Evolutionary conservation across 2,113 vertebrate genomes (phyloP).

Genomic region (Menidia beryllina): DNA sequence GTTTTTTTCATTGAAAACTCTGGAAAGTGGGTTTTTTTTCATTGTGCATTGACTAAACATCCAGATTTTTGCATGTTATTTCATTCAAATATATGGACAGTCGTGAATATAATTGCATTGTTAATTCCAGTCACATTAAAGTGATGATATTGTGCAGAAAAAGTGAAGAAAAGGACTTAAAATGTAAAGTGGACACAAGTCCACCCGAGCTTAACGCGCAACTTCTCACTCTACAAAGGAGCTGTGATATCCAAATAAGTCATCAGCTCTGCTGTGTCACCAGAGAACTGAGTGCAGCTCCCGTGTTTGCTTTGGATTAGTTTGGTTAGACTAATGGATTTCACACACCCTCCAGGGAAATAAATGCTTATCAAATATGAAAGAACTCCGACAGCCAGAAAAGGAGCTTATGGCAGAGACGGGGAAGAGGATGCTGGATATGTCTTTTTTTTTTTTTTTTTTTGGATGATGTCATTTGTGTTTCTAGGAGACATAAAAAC

Average conservation of each 20-base stretch:
- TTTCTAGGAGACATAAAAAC: constrained; percentile 16
- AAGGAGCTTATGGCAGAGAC: background rate
- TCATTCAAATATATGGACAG: too few species aligned
- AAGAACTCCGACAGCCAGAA: constrained; percentile 24
- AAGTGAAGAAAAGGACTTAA: background rate
- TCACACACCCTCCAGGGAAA: constrained; percentile 32
- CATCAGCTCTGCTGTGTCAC: background rate
- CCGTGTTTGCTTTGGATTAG: constrained; percentile 20
- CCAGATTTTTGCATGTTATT: background rate
- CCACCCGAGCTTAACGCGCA: background rate
- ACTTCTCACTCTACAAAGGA: background rate
- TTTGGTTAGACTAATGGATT: constrained; percentile 6
- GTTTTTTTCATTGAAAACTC: background rate
- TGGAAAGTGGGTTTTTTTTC: background rate
- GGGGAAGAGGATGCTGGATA: background rate
- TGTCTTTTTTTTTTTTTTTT: background rate
- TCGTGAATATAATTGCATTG: background rate
- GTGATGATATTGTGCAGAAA: background rate
- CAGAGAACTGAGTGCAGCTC: background rate
- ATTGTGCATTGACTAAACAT: background rate
- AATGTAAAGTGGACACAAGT: background rate
- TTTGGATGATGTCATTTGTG: background rate
- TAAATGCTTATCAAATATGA: constrained; percentile 39
- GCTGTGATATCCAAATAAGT: background rate
- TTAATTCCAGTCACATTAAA: background rate